Percentiles rank a stretch among this genome's conserved stretches.
phyloP scores from a whole-genome alignment of 2,888 invertebrate genomes.

The Torymus auratus region DNA sequence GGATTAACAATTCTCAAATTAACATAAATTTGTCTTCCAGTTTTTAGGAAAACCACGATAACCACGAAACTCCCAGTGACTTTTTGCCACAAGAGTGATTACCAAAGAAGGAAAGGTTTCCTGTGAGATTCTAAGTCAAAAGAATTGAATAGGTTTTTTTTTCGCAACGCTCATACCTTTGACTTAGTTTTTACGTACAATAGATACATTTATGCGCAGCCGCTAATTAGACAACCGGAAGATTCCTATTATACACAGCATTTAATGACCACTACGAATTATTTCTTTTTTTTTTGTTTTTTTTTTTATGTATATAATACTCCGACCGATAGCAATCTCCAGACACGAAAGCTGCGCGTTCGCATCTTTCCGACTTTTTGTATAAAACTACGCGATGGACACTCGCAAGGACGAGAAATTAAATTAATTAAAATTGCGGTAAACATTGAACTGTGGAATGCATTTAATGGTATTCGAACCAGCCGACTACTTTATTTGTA shows the following conservation, averaged over 20 bases:
- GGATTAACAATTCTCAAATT: not conserved
- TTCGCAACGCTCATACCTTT: constrained; percentile 24
- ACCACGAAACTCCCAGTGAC: constrained; percentile 20
- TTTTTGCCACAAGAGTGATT: constrained; percentile 38
- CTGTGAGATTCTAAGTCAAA: constrained; percentile 56
- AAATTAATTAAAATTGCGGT: not conserved
- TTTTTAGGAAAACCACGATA: not conserved
- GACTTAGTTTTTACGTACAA: not conserved
- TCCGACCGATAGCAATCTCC: not conserved
- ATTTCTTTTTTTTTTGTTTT: not conserved
- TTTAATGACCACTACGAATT: constrained; percentile 30
- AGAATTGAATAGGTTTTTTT: constrained; percentile 31
- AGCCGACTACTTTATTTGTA: too few species aligned
- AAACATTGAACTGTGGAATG: too few species aligned
- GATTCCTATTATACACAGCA: constrained; percentile 51
- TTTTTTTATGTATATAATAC: too few species aligned
- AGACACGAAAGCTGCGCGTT: not conserved
- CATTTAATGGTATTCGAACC: too few species aligned
- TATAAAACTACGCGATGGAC: not conserved
- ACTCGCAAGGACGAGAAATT: not conserved
- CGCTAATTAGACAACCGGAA: constrained; percentile 24
- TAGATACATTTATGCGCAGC: constrained; percentile 59
- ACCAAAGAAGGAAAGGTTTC: constrained; percentile 57
- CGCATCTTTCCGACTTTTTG: constrained; percentile 18
- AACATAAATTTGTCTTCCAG: constrained; percentile 22